Evolutionary conservation across 2,888 invertebrate genomes (phyloP), one percentile per base, ranked within the genome.

Genomic region (Synanthedon myopaeformis): DNA sequence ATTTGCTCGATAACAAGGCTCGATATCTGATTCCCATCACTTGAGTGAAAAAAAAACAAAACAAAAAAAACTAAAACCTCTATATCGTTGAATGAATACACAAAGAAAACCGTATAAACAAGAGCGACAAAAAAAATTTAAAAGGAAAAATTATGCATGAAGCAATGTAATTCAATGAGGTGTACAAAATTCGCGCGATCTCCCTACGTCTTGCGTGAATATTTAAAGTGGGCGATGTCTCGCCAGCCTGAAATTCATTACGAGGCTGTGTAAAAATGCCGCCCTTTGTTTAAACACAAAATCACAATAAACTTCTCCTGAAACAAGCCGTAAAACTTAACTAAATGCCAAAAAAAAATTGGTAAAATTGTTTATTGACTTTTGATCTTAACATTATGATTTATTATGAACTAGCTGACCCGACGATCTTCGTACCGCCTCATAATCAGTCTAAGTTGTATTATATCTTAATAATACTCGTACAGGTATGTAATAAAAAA

Each of bases 121-220:
- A 45, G 45, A 35, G 66, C 65, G 72, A 72, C 75, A 72, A 70
- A 35, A 35, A n/a, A 35, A 67, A 71, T 69, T 69, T 64, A 64
- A 63, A 64, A 64, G 60, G 59, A 71, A 82, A 83, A 84, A 83
- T 81, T 83, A 85, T 85, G 78, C 82, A 85, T 82, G 82, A 83
- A 74, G 72, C 81, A 73, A 82, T 81, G 82, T 79, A 81, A 85
- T 82, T 86, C 85, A 84, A 85, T 84, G 83, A 83, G 79, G 82
- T 82, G 78, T 67, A 79, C 80, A 59, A 67, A 63, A 66, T 69
- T 66, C 61, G 58, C 54, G 63, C 64, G 72, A 74, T 72, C 74
- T n/a, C 35, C 77, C 77, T 67, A 69, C 74, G 68, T 72, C 72
- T 72, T 58, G 56, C 56, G 56, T 68, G 77, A 83, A 85, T 84